Base-by-base conservation (phyloP, 2,797 vertebrate species). In the Lepilemur septentrionalis region DNA sequence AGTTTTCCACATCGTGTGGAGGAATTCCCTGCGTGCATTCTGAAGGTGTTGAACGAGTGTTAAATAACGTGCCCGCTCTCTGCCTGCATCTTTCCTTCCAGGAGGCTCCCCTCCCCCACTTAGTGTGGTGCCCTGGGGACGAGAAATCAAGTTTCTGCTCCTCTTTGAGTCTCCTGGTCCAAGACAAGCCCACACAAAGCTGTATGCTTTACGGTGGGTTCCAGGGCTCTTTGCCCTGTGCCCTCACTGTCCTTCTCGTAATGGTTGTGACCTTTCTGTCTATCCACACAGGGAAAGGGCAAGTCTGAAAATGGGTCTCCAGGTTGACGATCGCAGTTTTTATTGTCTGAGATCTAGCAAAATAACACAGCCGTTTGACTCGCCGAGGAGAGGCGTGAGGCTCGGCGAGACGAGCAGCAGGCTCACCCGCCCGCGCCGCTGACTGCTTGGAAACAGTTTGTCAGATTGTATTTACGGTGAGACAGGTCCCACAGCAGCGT, bases 391-490 rank as follows among this genome's bases (percentile, higher is more conserved):
- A 79, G 1, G 0, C 1, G 50, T 0, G 52, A 67, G 89, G 86
- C 65, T 97, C 94, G 94, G 88, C 88, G 93, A 97, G 75, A 94
- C 11, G 48, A 81, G 89, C 85, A 87, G 89, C 25, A 23, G 57
- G 22, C 55, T 57, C 55, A 4, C 85, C 72, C 76, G 72, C 41
- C 92, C 85, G 20, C 59, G 48, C 93, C 94, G 43, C 86, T 3
- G 97, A 55, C 89, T 52, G 95, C 93, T 67, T 80, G 95, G 95
- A 96, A 96, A 96, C 63, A 95, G 95, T 97, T 97, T 95, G 97
- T 96, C 96, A 97, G 76, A 95, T 96, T 96, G 95, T 95, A 96
- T 98, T 97, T 96, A 93, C 22, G 82, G 92, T 32, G 52, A 97
- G 97, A 96, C 97, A 91, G 95, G 79, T 89, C 89, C 93, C 69